These are phyloP conservation scores for Indicator indicator DNA, from an alignment of 2,113 vertebrate species.

Conservation along the genomic window DNA sequence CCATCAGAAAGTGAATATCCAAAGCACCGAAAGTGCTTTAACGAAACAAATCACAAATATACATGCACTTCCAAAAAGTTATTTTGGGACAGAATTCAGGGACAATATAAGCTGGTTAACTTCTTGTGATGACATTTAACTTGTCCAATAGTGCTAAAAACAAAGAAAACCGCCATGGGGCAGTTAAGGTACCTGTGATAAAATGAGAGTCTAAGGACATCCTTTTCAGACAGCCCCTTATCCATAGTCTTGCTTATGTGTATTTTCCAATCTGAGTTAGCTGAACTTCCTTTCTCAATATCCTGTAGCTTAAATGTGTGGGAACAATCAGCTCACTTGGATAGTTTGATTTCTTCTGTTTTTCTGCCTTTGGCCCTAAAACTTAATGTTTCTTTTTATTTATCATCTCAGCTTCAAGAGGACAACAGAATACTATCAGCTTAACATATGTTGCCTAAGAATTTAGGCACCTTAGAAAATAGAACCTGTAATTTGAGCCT, in stretches of 20 bases:
- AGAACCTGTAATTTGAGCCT: neutral
- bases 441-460: neutral
- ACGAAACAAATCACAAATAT: neutral
- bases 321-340: neutral
- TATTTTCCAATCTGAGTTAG: neutral
- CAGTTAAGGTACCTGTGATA: neutral
- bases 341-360: neutral
- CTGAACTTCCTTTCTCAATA: neutral
- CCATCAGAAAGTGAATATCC: conserved; percentile 34
- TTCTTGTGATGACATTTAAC: neutral
- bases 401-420: neutral
- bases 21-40: conserved; percentile 9
- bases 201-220: neutral
- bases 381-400: neutral
- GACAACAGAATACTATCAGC: neutral
- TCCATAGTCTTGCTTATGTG: neutral
- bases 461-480: neutral
- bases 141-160: neutral
- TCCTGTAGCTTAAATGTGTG: neutral
- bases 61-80: neutral
- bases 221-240: neutral
- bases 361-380: neutral
- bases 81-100: neutral
- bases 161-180: neutral
- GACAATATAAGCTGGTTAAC: neutral